phyloP scores from a whole-genome alignment of 2,113 vertebrate genomes.

The Sylvietta virens region DNA sequence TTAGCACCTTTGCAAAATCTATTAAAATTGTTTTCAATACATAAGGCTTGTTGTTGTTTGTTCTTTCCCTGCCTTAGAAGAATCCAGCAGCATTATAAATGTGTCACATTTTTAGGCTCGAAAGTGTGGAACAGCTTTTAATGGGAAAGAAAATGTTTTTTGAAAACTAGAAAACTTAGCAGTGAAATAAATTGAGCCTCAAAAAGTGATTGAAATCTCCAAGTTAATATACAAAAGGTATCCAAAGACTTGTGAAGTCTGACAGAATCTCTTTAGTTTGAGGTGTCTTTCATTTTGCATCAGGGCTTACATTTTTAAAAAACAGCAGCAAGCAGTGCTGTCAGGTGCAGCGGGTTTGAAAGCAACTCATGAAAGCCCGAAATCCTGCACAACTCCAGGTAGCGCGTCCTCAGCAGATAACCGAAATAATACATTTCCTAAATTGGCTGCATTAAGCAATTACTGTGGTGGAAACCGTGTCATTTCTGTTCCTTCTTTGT shows the following conservation, averaged over 20 bases:
- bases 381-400: conserved; percentile 26
- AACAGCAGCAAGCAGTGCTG: neutral
- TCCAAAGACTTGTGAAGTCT: conserved; percentile 35
- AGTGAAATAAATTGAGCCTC: conserved; percentile 32
- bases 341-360: conserved; percentile 37
- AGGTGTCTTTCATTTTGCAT: conserved; percentile 42
- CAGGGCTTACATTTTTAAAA: conserved; percentile 7
- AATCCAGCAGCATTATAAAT: neutral
- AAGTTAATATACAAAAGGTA: conserved; percentile 36
- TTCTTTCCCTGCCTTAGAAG: conserved; percentile 12
- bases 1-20: neutral
- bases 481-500: conserved; percentile 64
- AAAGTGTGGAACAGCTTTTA: conserved; percentile 14
- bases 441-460: conserved; percentile 36
- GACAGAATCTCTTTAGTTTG: conserved; percentile 41
- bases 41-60: neutral
- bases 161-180: conserved; percentile 28
- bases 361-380: conserved; percentile 34
- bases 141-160: conserved; percentile 43
- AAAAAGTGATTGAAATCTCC: conserved; percentile 35
- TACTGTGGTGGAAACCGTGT: conserved; percentile 55
- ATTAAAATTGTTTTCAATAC: neutral
- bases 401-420: conserved; percentile 3
- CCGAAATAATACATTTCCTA: conserved; percentile 34
- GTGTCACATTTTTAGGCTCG: neutral